These are phyloP conservation scores for Theocolax elegans DNA, from an alignment of 1,140 invertebrate species.

Conservation along the genomic window DNA sequence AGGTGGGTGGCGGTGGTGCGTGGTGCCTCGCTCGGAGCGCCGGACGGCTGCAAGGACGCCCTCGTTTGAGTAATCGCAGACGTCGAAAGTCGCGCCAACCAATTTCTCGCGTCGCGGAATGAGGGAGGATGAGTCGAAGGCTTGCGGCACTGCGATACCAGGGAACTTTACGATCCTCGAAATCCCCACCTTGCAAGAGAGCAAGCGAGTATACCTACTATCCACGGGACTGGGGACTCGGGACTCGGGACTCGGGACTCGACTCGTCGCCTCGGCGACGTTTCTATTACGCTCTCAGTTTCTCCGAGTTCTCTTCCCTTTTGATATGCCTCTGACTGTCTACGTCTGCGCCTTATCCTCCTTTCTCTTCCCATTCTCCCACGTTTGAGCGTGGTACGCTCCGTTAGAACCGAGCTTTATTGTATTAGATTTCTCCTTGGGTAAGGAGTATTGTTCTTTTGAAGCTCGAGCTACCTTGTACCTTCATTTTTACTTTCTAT, in stretches of 20 bases:
- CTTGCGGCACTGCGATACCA: constrained; percentile 34
- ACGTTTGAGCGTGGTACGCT: constrained; percentile 4
- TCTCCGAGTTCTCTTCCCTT: not conserved
- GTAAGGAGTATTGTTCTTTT: not conserved
- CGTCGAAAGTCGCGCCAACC: constrained; percentile 16
- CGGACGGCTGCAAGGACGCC: too few species aligned
- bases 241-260: too few species aligned
- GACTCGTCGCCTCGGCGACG: constrained; percentile 4
- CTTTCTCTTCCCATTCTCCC: not conserved
- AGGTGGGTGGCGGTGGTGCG: too few species aligned
- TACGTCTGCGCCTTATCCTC: not conserved
- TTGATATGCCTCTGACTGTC: not conserved
- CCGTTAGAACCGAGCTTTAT: constrained; percentile 10
- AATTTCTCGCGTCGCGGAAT: constrained; percentile 40
- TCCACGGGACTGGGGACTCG: constrained; percentile 2
- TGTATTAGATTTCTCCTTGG: constrained; percentile 12
- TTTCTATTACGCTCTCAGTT: constrained; percentile 19
- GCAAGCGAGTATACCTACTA: not conserved
- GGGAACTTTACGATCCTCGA: constrained; percentile 49
- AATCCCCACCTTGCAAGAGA: constrained; percentile 38
- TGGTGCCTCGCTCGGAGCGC: too few species aligned
- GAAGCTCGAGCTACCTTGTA: not conserved
- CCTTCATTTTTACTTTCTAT: not conserved
- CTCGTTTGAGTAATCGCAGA: not conserved
- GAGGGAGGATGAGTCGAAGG: constrained; percentile 20